These are phyloP conservation scores for Malurus leucopterus DNA, from an alignment of 2,797 vertebrate species.

Conservation along the genomic window DNA sequence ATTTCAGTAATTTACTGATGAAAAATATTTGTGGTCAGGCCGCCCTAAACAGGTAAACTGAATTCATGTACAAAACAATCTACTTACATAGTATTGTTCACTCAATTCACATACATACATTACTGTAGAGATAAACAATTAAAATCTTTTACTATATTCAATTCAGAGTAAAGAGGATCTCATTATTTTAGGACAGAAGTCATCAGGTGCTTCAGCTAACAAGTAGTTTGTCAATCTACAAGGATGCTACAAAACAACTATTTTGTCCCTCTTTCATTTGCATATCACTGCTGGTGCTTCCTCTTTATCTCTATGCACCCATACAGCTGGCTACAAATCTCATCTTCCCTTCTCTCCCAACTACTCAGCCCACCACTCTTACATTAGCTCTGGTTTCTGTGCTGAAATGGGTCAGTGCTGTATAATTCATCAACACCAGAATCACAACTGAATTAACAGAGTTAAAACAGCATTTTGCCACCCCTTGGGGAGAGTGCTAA, in stretches of 20 bases:
- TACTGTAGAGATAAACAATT: neutral
- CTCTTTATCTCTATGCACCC: neutral
- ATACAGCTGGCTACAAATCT: neutral
- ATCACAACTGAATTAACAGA: neutral
- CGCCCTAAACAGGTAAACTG: neutral
- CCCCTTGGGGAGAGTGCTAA: neutral
- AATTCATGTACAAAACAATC: neutral
- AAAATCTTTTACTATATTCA: neutral
- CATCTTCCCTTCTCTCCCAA: neutral
- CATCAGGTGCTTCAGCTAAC: neutral
- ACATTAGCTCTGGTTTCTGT: neutral
- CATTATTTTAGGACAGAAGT: neutral
- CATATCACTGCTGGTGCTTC: neutral
- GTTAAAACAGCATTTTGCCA: neutral
- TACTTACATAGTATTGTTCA: neutral
- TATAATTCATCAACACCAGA: neutral
- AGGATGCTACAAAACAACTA: neutral
- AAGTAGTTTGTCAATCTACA: neutral
- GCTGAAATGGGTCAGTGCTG: neutral
- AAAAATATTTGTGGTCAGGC: neutral
- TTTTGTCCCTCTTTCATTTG: neutral
- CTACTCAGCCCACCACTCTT: neutral
- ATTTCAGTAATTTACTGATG: neutral
- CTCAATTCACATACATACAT: neutral
- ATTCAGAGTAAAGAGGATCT: neutral